Evolutionary conservation across 2,888 invertebrate species (phyloP).

Genomic region (Platypus cylindrus): DNA sequence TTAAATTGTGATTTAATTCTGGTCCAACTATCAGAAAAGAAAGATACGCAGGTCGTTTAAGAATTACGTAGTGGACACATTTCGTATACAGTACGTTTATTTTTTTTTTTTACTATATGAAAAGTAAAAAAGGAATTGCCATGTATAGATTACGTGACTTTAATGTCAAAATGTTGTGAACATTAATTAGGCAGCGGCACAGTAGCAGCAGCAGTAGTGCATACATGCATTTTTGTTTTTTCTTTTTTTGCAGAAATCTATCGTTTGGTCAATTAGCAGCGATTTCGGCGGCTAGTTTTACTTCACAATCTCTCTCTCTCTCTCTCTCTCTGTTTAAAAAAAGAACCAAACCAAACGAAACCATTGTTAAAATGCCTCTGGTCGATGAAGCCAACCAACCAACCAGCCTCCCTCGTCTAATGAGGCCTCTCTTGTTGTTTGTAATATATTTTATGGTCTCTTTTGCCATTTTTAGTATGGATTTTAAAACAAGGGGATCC

Average conservation of each 20-base stretch:
- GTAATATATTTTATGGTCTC: slow-evolving; percentile 33
- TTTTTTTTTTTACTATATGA: too few relatives aligned
- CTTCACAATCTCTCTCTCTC: neutral
- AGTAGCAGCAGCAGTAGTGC: too few relatives aligned
- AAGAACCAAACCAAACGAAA: too few relatives aligned
- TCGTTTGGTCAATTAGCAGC: slow-evolving; percentile 13
- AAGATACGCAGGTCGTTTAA: too few relatives aligned
- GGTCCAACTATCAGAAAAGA: too few relatives aligned
- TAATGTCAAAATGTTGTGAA: slow-evolving; percentile 5
- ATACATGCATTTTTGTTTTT: too few relatives aligned
- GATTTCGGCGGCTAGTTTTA: slow-evolving; percentile 11
- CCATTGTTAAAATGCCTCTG: slow-evolving; percentile 32
- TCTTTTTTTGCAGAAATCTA: slow-evolving; percentile 10
- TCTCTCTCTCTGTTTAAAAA: slow-evolving; percentile 6
- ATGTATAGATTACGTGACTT: slow-evolving; percentile 9
- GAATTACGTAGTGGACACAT: too few relatives aligned
- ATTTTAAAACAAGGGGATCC: slow-evolving; percentile 14
- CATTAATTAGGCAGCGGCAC: slow-evolving; percentile 12
- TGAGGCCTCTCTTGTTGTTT: slow-evolving; percentile 33
- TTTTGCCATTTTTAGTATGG: slow-evolving; percentile 29
- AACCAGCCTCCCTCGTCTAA: too few relatives aligned
- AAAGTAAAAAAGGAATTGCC: too few relatives aligned
- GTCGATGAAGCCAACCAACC: too few relatives aligned
- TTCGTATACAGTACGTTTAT: too few relatives aligned
- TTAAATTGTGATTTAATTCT: too few relatives aligned